Conservation (phyloP, 2,888 invertebrate genomes). For the Nymphalis urticae region DNA sequence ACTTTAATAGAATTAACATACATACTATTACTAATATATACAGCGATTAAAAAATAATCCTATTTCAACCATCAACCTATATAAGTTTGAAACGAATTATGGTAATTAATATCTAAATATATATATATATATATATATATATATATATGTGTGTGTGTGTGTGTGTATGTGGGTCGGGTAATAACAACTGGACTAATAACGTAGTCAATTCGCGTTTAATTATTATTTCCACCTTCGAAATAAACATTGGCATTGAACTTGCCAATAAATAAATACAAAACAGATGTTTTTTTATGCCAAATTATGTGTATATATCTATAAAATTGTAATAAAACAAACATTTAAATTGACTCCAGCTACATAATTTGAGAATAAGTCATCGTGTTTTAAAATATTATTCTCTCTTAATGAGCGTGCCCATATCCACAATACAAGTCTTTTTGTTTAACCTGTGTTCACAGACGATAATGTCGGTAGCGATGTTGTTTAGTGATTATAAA, state of each 20-base stretch:
- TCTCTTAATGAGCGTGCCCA: slow-evolving; percentile 12
- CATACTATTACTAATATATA: too few relatives aligned
- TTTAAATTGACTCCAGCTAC: slow-evolving; percentile 5
- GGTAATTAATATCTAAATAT: too few relatives aligned
- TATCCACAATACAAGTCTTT: slow-evolving; percentile 12
- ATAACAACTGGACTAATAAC: too few relatives aligned
- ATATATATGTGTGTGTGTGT: too few relatives aligned
- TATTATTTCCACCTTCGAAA: slow-evolving; percentile 12
- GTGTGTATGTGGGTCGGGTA: too few relatives aligned
- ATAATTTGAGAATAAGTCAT: not conserved
- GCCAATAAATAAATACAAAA: slow-evolving; percentile 19
- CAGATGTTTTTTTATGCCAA: slow-evolving; percentile 23
- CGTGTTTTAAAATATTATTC: slow-evolving; percentile 11
- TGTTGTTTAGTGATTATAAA: slow-evolving; percentile 47
- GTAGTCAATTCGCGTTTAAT: slow-evolving; percentile 3
- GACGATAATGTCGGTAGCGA: slow-evolving; percentile 26
- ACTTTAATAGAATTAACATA: too few relatives aligned
- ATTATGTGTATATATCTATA: slow-evolving; percentile 8
- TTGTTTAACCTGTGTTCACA: slow-evolving; percentile 26
- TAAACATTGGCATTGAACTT: slow-evolving; percentile 31
- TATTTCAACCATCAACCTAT: too few relatives aligned
- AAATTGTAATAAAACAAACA: slow-evolving; percentile 9
- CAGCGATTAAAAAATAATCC: too few relatives aligned
- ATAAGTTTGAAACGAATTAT: too few relatives aligned
- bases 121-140: too few relatives aligned